These are phyloP conservation scores for Dinoponera quadriceps DNA, from an alignment of 1,140 invertebrate species.

Conservation along the genomic window DNA sequence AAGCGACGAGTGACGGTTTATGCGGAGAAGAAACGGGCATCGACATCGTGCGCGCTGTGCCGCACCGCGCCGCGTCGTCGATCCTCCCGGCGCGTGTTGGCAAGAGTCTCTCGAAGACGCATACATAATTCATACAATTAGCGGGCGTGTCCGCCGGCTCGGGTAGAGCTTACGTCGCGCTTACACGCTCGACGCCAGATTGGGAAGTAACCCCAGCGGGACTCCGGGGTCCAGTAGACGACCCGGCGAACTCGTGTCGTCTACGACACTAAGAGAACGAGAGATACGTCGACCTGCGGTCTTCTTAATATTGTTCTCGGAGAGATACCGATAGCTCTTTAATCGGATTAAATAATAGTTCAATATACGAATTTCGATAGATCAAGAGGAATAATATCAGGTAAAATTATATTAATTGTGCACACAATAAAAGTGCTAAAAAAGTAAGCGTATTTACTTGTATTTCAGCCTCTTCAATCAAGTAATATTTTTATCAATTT, in stretches of 20 bases:
- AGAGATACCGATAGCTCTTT: too few species aligned
- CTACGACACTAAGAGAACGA: not conserved
- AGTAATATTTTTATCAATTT: too few species aligned
- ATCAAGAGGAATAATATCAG: too few species aligned
- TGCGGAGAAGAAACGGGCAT: not conserved
- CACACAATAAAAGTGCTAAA: too few species aligned
- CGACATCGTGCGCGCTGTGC: not conserved
- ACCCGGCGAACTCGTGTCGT: not conserved
- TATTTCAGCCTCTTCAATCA: too few species aligned
- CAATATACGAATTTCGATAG: too few species aligned
- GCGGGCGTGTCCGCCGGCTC: slow-evolving; percentile 66
- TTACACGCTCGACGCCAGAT: slow-evolving; percentile 47
- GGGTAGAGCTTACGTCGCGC: slow-evolving; percentile 51
- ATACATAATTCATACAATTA: slow-evolving; percentile 79
- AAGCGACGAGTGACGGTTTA: slow-evolving; percentile 35
- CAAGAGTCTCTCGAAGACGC: slow-evolving; percentile 61
- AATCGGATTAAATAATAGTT: too few species aligned
- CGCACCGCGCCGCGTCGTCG: not conserved
- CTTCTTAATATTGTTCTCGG: too few species aligned
- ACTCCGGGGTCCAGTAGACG: not conserved
- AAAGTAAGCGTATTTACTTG: too few species aligned
- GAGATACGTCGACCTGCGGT: not conserved
- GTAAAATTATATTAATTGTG: too few species aligned
- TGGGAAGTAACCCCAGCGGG: slow-evolving; percentile 28
- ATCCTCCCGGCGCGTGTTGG: slow-evolving; percentile 61